These are phyloP conservation scores for Tenrec ecaudatus DNA, from an alignment of 2,113 vertebrate genomes.

Conservation along the genomic window DNA sequence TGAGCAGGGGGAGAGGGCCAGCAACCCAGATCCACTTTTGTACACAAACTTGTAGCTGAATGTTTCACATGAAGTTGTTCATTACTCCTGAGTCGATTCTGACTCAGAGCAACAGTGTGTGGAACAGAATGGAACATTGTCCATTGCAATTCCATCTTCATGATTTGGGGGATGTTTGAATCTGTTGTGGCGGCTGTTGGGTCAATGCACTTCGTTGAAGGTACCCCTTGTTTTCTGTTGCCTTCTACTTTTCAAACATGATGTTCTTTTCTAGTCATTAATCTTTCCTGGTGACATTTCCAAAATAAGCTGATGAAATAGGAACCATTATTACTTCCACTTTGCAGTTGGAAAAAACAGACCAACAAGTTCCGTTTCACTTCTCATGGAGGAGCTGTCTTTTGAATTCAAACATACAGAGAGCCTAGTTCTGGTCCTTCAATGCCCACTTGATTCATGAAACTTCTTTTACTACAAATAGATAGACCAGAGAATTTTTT, in stretches of 20 bases:
- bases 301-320: neutral
- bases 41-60: neutral
- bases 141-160: neutral
- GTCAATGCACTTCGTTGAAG: neutral
- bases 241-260: neutral
- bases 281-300: neutral
- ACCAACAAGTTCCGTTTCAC: neutral
- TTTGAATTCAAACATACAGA: neutral
- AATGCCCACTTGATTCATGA: neutral
- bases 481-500: too few relatives aligned
- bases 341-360: neutral
- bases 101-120: neutral
- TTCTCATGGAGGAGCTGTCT: neutral
- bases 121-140: neutral
- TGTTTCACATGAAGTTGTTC: neutral
- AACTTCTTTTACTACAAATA: neutral
- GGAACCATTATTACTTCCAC: neutral
- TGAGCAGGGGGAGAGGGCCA: neutral
- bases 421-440: neutral
- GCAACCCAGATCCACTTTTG: accelerated
- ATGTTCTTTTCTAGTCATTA: neutral
- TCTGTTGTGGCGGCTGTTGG: neutral
- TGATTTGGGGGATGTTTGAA: neutral
- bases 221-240: neutral
- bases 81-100: neutral